phyloP scores from a whole-genome alignment of 2,888 invertebrate genomes.

The Phragmatobia fuliginosa region DNA sequence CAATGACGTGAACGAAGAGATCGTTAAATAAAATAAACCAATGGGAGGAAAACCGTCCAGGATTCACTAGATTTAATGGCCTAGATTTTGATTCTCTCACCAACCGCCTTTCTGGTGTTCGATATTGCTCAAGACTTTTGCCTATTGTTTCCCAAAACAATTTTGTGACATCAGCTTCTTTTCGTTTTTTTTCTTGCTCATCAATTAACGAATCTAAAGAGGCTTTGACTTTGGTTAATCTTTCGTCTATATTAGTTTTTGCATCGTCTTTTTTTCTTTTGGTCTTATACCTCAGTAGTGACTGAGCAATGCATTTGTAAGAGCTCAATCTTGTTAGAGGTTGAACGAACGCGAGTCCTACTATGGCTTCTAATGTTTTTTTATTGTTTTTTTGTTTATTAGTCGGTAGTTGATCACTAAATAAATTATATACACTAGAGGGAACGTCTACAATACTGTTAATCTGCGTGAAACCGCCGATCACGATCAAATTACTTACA shows the following conservation, averaged over 20 bases:
- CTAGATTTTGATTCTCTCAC: conserved; percentile 91
- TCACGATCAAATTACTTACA: conserved; percentile 90
- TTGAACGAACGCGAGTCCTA: conserved; percentile 87
- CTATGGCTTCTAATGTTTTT: conserved; percentile 86
- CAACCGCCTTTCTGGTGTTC: conserved; percentile 90
- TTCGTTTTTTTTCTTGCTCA: conserved; percentile 87
- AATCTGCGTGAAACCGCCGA: conserved; percentile 90
- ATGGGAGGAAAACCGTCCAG: conserved; percentile 91
- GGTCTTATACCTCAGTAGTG: conserved; percentile 81
- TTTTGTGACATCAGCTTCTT: conserved; percentile 90
- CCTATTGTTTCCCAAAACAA: conserved; percentile 91
- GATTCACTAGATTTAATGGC: conserved; percentile 89
- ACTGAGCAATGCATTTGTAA: conserved; percentile 88
- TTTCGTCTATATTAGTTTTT: conserved; percentile 82
- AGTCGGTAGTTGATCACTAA: conserved; percentile 85
- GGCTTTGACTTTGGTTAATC: conserved; percentile 86
- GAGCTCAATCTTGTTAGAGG: conserved; percentile 88
- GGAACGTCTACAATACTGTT: conserved; percentile 88
- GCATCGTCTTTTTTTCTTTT: conserved; percentile 74
- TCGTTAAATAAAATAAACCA: conserved; percentile 94
- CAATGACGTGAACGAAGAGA: conserved; percentile 91
- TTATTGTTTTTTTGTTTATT: conserved; percentile 85
- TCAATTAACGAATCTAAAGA: conserved; percentile 88
- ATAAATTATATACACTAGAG: conserved; percentile 84
- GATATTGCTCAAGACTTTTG: conserved; percentile 87